Evolutionary conservation across 2,797 vertebrate genomes (phyloP).

Genomic region (Oceanodroma leucorhoa): DNA sequence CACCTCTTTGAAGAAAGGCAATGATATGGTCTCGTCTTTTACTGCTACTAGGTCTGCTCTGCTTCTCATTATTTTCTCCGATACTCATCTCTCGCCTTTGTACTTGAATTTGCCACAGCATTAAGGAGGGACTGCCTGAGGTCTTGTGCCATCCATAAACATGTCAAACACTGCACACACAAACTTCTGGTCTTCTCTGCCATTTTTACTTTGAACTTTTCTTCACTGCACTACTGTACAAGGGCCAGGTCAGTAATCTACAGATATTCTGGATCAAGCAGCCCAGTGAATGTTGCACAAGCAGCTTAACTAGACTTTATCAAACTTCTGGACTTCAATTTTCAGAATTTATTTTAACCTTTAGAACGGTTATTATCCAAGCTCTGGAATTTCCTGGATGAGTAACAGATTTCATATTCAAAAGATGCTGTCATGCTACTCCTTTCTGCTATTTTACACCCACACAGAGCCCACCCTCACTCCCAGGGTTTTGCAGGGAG

Average conservation of each 20-base stretch:
- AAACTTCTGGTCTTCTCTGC: background rate
- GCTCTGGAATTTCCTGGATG: slow-evolving; percentile 6
- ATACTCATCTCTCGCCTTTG: background rate
- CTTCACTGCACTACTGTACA: background rate
- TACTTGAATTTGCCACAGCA: background rate
- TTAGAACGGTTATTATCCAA: background rate
- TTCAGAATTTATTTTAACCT: background rate
- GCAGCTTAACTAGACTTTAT: background rate
- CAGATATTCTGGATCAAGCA: background rate
- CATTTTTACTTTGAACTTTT: background rate
- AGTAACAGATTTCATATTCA: background rate
- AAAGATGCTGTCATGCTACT: background rate
- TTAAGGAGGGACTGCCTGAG: background rate
- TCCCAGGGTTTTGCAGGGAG: background rate
- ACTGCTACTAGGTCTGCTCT: background rate
- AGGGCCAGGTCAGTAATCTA: background rate
- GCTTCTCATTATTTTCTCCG: background rate
- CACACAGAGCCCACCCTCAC: background rate
- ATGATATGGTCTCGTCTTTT: background rate
- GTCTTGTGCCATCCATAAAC: background rate
- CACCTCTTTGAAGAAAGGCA: background rate
- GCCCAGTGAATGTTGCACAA: background rate
- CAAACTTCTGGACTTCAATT: background rate
- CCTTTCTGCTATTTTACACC: background rate
- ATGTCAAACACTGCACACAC: background rate